Percentiles rank a stretch among this genome's conserved stretches.
phyloP scores from a whole-genome alignment of 2,888 invertebrate species.

The Orthosia gracilis region DNA sequence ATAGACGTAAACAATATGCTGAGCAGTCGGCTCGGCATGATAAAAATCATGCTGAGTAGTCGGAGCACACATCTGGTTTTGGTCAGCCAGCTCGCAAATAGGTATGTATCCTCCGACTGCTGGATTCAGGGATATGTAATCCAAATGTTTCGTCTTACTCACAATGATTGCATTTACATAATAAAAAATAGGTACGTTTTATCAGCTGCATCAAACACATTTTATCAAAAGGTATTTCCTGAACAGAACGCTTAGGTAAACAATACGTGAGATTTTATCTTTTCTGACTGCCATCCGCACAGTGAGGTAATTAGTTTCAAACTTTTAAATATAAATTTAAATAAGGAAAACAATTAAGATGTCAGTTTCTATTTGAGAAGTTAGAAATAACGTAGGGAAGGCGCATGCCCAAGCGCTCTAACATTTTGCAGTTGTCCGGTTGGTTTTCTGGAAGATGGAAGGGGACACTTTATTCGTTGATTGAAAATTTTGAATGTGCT shows the following conservation, averaged over 20 bases:
- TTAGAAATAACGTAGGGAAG: too few relatives aligned
- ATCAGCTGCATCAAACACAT: slow-evolving; percentile 15
- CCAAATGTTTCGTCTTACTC: neutral
- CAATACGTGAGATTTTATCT: slow-evolving; percentile 45
- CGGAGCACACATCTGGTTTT: too few relatives aligned
- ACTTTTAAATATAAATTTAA: too few relatives aligned
- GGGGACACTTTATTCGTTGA: too few relatives aligned
- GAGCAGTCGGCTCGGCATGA: too few relatives aligned
- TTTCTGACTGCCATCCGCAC: neutral
- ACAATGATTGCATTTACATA: too few relatives aligned
- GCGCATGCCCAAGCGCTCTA: neutral
- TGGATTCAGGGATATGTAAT: neutral
- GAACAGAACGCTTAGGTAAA: slow-evolving; percentile 23
- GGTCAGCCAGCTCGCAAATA: too few relatives aligned
- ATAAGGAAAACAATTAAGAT: neutral
- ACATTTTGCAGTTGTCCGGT: neutral
- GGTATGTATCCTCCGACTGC: too few relatives aligned
- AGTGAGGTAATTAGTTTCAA: neutral
- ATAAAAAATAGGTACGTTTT: slow-evolving; percentile 2
- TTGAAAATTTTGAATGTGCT: too few relatives aligned
- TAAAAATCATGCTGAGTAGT: too few relatives aligned
- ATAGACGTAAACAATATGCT: too few relatives aligned
- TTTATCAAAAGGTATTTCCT: slow-evolving; percentile 32
- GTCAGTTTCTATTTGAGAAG: neutral
- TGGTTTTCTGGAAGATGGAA: too few relatives aligned